Evolutionary conservation across 2,888 invertebrate species (phyloP).

Genomic region (Timandra comae): DNA sequence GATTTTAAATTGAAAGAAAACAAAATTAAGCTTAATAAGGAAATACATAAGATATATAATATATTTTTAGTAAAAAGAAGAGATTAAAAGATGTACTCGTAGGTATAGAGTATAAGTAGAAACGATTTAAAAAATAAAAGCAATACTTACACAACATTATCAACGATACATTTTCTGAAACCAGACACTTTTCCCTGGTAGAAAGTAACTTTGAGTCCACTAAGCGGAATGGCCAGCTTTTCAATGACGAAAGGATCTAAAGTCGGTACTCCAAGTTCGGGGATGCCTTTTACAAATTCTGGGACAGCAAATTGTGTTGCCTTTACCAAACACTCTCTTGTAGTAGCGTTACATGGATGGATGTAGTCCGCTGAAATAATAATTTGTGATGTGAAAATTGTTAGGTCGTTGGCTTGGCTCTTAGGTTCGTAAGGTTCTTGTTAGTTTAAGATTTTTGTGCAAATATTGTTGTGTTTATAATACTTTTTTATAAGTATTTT

Average conservation of each 20-base stretch:
- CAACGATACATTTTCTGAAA: constrained; percentile 56
- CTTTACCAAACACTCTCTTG: constrained; percentile 46
- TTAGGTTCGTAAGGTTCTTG: too few species aligned
- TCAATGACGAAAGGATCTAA: constrained; percentile 64
- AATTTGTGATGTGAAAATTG: not conserved
- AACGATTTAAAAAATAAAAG: too few species aligned
- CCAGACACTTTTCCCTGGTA: constrained; percentile 59
- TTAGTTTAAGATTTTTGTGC: too few species aligned
- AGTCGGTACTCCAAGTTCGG: constrained; percentile 39
- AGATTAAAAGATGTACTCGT: too few species aligned
- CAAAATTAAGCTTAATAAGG: too few species aligned
- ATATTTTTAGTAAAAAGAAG: too few species aligned
- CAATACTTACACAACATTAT: constrained; percentile 58
- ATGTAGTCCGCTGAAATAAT: constrained; percentile 57
- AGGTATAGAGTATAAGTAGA: too few species aligned
- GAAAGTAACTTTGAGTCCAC: constrained; percentile 58
- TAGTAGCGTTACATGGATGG: constrained; percentile 53
- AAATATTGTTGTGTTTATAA: too few species aligned
- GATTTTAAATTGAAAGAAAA: too few species aligned
- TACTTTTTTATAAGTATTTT: too few species aligned
- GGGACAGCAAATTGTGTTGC: constrained; percentile 58
- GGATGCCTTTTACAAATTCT: constrained; percentile 57
- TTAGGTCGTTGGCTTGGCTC: too few species aligned
- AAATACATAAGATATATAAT: too few species aligned
- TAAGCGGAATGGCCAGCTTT: constrained; percentile 50